These are phyloP conservation scores for Stenodera caucasica DNA, from an alignment of 2,888 invertebrate genomes.

Conservation along the genomic window DNA sequence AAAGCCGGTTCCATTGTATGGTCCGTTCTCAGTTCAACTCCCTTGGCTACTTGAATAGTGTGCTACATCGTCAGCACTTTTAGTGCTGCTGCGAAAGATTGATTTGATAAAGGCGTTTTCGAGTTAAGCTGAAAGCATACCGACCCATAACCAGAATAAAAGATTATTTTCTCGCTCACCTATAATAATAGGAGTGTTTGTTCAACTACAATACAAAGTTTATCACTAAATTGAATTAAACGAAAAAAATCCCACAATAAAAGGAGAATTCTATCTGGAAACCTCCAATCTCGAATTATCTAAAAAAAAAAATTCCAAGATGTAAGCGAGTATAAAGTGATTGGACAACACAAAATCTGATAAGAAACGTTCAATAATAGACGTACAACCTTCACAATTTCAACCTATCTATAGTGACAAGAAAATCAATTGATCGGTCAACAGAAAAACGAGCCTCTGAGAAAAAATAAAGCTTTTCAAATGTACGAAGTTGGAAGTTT, in stretches of 20 bases:
- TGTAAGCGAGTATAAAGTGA: conserved; percentile 15
- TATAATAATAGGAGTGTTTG: conserved; percentile 25
- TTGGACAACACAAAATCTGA: conserved; percentile 22
- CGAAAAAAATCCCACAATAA: too few species aligned
- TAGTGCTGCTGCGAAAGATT: conserved; percentile 51
- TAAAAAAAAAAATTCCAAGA: conserved; percentile 23
- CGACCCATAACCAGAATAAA: conserved; percentile 38
- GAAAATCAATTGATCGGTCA: conserved; percentile 17
- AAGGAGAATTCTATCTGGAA: conserved; percentile 15
- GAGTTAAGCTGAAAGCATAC: conserved; percentile 43
- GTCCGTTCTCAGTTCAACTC: conserved; percentile 30
- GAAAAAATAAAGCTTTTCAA: neutral
- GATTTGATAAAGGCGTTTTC: conserved; percentile 54
- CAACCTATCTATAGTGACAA: conserved; percentile 17
- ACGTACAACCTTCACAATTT: conserved; percentile 18
- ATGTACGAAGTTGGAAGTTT: conserved; percentile 1
- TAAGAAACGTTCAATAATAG: conserved; percentile 24
- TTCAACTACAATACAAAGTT: conserved; percentile 22
- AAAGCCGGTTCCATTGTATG: conserved; percentile 49
- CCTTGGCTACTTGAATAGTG: conserved; percentile 50
- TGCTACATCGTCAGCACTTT: conserved; percentile 53
- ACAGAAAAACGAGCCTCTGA: conserved; percentile 10
- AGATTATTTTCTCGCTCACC: conserved; percentile 41
- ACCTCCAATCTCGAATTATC: conserved; percentile 29
- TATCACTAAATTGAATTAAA: conserved; percentile 12